Conservation (phyloP, 2,113 vertebrate genomes). For the Harpagus bidentatus region DNA sequence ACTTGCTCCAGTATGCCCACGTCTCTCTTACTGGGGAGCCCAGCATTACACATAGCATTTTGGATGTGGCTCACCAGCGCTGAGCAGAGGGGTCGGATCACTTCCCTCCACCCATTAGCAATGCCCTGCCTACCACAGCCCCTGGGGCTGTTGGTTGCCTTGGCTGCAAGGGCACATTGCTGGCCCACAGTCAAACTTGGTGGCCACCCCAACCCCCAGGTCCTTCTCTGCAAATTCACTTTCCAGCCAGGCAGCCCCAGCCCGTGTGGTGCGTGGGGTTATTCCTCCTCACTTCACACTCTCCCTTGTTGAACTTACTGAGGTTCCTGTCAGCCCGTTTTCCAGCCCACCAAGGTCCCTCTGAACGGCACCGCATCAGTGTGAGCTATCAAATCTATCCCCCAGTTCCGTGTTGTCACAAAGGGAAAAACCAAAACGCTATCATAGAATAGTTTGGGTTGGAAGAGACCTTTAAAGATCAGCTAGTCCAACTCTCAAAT, state of each 20-base stretch:
- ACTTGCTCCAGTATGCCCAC: not conserved
- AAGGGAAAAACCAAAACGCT: not conserved
- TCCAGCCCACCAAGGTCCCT: not conserved
- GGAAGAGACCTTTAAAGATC: not conserved
- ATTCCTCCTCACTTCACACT: not conserved
- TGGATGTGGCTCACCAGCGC: not conserved
- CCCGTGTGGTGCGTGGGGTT: not conserved
- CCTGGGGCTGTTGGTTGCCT: not conserved
- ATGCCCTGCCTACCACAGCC: not conserved
- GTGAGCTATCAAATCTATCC: not conserved
- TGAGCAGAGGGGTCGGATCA: not conserved
- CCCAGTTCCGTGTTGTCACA: not conserved
- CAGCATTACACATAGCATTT: no score
- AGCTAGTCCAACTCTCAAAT: no score
- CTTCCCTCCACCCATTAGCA: not conserved
- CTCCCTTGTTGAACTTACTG: not conserved
- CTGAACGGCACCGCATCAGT: not conserved
- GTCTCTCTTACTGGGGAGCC: not conserved
- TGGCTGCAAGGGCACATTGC: fast-evolving
- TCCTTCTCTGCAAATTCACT: not conserved
- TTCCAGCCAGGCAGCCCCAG: not conserved
- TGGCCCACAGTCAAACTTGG: not conserved
- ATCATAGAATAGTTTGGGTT: not conserved
- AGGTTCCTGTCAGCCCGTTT: not conserved
- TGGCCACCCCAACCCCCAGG: not conserved